A percentile compares a stretch with the other conserved stretches of the same genome.
phyloP scores from a whole-genome alignment of 2,797 vertebrate genomes.

The Anguilla megastoma region DNA sequence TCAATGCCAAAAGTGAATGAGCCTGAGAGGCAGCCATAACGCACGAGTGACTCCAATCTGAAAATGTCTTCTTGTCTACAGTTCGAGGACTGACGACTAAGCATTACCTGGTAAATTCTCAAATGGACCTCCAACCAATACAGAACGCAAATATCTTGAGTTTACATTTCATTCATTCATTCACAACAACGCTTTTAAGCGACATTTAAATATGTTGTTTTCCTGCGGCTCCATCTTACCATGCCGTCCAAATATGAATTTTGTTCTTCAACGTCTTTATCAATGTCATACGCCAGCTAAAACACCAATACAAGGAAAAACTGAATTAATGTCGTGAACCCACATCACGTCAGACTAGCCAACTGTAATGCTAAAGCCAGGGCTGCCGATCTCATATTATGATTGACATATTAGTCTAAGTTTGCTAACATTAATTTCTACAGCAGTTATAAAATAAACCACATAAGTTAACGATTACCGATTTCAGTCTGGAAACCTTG shows the following conservation, averaged over 20 bases:
- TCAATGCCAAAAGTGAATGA: not conserved
- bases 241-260: constrained; percentile 77
- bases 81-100: not conserved
- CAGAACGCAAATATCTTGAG: not conserved
- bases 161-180: too few relatives aligned
- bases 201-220: not conserved
- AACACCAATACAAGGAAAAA: not conserved
- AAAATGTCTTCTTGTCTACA: constrained; percentile 70
- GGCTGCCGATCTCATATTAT: not conserved
- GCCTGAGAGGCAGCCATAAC: not conserved
- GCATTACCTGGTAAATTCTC: not conserved
- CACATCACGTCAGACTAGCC: not conserved
- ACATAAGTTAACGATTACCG: constrained; percentile 63
- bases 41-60: constrained; percentile 36
- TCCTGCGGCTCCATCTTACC: constrained; percentile 60
- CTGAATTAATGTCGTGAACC: not conserved
- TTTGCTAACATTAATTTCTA: not conserved
- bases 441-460: not conserved
- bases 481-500: constrained; percentile 94
- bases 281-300: constrained; percentile 79
- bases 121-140: not conserved
- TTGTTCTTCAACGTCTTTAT: constrained; percentile 75
- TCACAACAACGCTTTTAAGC: too few relatives aligned
- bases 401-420: not conserved
- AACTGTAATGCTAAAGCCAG: not conserved